Evolutionary conservation across 2,888 invertebrate species (phyloP).

Genomic region (Eupeodes luniger): DNA sequence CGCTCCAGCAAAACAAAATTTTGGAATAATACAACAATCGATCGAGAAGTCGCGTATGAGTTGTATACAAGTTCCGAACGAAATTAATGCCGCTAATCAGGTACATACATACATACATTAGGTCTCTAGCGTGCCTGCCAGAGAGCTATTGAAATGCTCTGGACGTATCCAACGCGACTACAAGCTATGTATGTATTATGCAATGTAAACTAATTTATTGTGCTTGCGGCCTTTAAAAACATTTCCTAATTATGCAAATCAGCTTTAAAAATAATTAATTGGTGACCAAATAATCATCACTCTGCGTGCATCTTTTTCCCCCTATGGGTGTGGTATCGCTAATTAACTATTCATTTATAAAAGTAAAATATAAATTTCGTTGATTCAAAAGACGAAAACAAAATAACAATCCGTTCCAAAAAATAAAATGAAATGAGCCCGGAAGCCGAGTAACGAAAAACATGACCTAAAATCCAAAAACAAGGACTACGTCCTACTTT

Average conservation of each 20-base stretch:
- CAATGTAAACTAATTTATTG: constrained; percentile 27
- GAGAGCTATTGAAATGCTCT: constrained; percentile 4
- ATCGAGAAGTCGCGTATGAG: constrained; percentile 26
- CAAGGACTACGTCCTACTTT: constrained; percentile 41
- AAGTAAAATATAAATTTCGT: background rate
- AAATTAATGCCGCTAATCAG: constrained; percentile 23
- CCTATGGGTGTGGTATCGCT: constrained; percentile 55
- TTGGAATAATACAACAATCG: constrained; percentile 16
- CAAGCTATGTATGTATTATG: constrained; percentile 13
- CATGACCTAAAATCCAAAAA: constrained; percentile 59
- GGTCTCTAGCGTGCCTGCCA: constrained; percentile 4
- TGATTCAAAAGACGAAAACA: background rate
- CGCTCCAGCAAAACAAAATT: constrained; percentile 18
- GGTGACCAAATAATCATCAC: constrained; percentile 2
- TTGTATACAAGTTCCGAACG: constrained; percentile 24
- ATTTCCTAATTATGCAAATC: constrained; percentile 65
- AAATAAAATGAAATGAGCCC: background rate
- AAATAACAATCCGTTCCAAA: background rate
- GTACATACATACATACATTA: background rate
- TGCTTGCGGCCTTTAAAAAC: constrained; percentile 24
- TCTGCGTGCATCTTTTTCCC: constrained; percentile 26
- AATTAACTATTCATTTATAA: constrained; percentile 18
- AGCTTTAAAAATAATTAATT: constrained; percentile 37
- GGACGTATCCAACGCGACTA: constrained; percentile 5
- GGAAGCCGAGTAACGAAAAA: background rate